Conservation (phyloP, 2,113 vertebrate species). For the Phalacrocorax carbo region DNA sequence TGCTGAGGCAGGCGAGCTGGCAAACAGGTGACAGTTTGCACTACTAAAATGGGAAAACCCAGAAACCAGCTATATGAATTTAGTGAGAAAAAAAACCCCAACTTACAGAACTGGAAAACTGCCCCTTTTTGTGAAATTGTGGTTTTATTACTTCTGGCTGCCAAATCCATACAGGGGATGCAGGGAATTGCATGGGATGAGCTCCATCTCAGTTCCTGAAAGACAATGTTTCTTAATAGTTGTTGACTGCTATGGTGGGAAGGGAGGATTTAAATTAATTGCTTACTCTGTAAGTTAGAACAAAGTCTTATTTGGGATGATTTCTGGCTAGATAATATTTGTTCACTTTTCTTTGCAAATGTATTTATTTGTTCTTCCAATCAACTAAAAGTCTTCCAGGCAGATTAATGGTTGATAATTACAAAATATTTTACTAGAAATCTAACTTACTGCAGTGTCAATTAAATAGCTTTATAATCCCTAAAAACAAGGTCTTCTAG, state of each 20-base stretch:
- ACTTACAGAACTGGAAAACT: neutral
- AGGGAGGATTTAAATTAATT: neutral
- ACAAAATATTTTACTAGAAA: neutral
- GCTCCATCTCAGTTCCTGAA: neutral
- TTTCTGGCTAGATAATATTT: neutral
- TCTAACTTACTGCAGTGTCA: neutral
- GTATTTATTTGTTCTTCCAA: neutral
- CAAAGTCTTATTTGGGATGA: neutral
- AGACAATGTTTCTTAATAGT: neutral
- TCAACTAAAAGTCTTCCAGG: neutral
- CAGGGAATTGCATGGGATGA: neutral
- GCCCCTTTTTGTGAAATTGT: neutral
- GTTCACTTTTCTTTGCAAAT: neutral
- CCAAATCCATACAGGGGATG: neutral
- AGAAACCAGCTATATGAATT: neutral
- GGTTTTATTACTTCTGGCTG: neutral
- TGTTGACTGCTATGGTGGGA: neutral
- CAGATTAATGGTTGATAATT: neutral
- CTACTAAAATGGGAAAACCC: neutral
- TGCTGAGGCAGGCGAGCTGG: neutral
- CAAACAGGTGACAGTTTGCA: neutral
- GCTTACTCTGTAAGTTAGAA: neutral
- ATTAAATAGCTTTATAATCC: neutral
- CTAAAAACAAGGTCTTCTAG: neutral
- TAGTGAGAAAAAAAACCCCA: accelerated